Evolutionary conservation across 2,888 invertebrate genomes (phyloP).

Genomic region (Carcina quercana): DNA sequence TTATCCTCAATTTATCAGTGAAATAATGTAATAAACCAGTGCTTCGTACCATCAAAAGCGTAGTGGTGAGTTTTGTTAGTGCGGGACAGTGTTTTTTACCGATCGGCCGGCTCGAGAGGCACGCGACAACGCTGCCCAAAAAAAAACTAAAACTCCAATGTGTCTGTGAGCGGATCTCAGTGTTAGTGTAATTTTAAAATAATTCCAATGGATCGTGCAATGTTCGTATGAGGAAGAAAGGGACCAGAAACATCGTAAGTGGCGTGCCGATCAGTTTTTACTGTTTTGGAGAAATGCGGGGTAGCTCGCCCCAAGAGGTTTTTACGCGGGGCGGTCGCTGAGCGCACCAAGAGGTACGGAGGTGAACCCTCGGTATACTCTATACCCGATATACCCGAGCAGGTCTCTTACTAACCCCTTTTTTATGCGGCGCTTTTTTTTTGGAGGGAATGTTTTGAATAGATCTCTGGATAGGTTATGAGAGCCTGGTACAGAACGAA

Average conservation of each 20-base stretch:
- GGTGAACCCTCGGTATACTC: conserved; percentile 67
- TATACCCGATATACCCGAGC: conserved; percentile 47
- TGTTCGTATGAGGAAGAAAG: conserved; percentile 75
- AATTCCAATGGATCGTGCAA: conserved; percentile 74
- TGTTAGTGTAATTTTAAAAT: conserved; percentile 67
- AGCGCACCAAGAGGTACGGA: conserved; percentile 66
- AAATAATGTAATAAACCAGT: conserved; percentile 76
- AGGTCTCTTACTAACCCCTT: conserved; percentile 62
- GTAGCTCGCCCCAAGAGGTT: conserved; percentile 55
- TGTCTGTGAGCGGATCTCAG: conserved; percentile 59
- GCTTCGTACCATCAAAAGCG: conserved; percentile 73
- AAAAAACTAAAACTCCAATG: conserved; percentile 58
- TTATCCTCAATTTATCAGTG: conserved; percentile 61
- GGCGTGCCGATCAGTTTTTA: conserved; percentile 54
- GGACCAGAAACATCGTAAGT: conserved; percentile 71
- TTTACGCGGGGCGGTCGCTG: conserved; percentile 59
- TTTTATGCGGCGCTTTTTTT: conserved; percentile 52
- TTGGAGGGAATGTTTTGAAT: conserved; percentile 65
- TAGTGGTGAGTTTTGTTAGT: conserved; percentile 72
- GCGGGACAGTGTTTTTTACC: conserved; percentile 64
- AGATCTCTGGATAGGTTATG: conserved; percentile 59
- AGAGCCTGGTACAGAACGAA: conserved; percentile 31
- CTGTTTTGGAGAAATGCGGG: conserved; percentile 59
- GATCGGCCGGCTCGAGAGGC: conserved; percentile 80
- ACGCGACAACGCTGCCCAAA: conserved; percentile 69